phyloP scores from a whole-genome alignment of 2,113 vertebrate species.

The Microtus ochrogaster region DNA sequence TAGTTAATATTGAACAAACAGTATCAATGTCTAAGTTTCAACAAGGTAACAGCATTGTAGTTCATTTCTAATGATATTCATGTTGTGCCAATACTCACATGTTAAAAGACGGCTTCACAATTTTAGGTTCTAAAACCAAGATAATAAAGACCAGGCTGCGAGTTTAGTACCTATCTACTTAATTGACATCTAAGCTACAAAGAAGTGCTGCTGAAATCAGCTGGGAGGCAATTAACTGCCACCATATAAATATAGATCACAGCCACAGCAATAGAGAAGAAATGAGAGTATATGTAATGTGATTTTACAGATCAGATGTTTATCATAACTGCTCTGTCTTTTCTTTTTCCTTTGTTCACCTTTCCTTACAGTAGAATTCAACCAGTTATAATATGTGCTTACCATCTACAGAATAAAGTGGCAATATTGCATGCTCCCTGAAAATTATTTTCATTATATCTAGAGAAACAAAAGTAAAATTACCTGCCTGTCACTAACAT shows the following conservation, averaged over 20 bases:
- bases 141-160: slow-evolving; percentile 35
- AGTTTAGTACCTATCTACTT: slow-evolving; percentile 42
- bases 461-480: slow-evolving; percentile 62
- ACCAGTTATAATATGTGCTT: slow-evolving; percentile 40
- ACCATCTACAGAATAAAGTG: slow-evolving; percentile 9
- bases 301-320: slow-evolving; percentile 39
- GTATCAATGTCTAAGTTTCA: background rate
- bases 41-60: background rate
- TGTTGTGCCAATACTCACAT: background rate
- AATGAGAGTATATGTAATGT: background rate
- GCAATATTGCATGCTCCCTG: slow-evolving; percentile 47
- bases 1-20: background rate
- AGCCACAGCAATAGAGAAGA: slow-evolving; percentile 47
- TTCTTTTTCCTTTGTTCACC: slow-evolving; percentile 42
- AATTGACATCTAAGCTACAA: slow-evolving; percentile 76
- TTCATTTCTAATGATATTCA: background rate
- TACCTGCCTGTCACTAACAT: slow-evolving; percentile 32
- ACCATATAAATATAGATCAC: background rate
- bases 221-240: slow-evolving; percentile 69
- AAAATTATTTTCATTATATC: slow-evolving; percentile 54
- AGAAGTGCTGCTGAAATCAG: slow-evolving; percentile 62
- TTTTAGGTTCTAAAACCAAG: slow-evolving; percentile 37
- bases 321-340: slow-evolving; percentile 21
- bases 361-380: slow-evolving; percentile 40
- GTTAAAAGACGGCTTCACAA: background rate